A percentile compares a stretch with the other conserved stretches of the same genome.
Conservation (phyloP, 2,888 invertebrate genomes). For the Parasteatoda lunata region DNA sequence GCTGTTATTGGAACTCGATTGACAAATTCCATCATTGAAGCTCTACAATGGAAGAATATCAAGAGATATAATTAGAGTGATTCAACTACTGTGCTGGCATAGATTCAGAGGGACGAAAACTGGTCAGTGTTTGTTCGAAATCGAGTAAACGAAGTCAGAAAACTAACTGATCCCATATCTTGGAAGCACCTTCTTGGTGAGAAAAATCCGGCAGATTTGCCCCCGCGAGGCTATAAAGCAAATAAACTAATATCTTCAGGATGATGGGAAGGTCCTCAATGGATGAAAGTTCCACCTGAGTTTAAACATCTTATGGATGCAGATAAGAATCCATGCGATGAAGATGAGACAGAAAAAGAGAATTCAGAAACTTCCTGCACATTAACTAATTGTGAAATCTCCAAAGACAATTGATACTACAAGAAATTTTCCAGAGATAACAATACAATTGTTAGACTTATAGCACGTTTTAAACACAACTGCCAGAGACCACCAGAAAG, state of each 20-base stretch:
- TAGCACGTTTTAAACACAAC: neutral
- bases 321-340: neutral
- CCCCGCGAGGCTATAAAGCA: neutral
- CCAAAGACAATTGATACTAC: neutral
- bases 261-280: neutral
- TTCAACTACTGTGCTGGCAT: neutral
- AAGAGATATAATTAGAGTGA: neutral
- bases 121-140: conserved; percentile 3
- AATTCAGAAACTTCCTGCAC: neutral
- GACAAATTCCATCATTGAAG: conserved; percentile 3
- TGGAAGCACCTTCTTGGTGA: neutral
- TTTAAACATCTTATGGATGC: neutral
- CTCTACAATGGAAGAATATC: conserved; percentile 16
- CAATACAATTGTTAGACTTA: neutral
- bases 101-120: conserved; percentile 6
- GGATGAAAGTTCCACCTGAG: neutral
- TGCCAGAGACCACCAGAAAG: neutral
- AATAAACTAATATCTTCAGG: neutral
- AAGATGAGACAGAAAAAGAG: conserved; percentile 12
- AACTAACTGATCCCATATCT: too few species aligned
- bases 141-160: neutral
- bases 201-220: neutral
- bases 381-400: neutral
- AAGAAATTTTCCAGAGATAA: neutral
- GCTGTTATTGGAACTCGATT: conserved; percentile 1